phyloP scores from a whole-genome alignment of 2,113 vertebrate genomes.

The Trematomus loennbergii region DNA sequence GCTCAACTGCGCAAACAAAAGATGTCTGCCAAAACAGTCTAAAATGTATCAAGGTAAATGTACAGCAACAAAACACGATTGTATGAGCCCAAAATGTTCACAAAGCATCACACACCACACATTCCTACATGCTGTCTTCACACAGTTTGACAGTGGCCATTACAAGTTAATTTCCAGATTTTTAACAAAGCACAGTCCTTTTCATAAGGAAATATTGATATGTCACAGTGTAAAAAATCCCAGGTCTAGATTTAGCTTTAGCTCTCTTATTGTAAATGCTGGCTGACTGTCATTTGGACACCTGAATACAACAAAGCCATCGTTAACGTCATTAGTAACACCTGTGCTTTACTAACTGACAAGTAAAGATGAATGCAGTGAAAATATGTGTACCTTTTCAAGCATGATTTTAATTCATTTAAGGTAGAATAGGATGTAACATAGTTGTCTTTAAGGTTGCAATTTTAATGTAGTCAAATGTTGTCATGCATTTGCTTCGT shows the following conservation, averaged over 20 bases:
- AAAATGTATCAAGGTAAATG: background rate
- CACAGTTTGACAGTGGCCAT: background rate
- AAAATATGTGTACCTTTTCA: background rate
- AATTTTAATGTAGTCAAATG: background rate
- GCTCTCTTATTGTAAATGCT: background rate
- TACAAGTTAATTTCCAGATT: constrained; percentile 5
- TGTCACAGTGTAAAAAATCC: background rate
- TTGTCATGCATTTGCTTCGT: background rate
- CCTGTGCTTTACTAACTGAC: background rate
- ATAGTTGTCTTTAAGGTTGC: background rate
- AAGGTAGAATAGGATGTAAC: background rate
- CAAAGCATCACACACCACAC: background rate
- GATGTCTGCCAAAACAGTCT: constrained; percentile 26
- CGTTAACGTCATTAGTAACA: background rate
- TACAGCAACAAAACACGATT: constrained; percentile 15
- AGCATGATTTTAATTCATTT: background rate
- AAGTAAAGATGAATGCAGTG: background rate
- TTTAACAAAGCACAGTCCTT: background rate
- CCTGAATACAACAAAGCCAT: background rate
- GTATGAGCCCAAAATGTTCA: background rate
- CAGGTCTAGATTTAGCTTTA: background rate
- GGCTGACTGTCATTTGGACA: background rate
- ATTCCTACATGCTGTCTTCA: background rate
- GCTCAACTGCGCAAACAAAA: constrained; percentile 37
- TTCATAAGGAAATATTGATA: background rate